Base-by-base conservation (phyloP, 2,113 vertebrate species). In the Stictonetta naevosa region DNA sequence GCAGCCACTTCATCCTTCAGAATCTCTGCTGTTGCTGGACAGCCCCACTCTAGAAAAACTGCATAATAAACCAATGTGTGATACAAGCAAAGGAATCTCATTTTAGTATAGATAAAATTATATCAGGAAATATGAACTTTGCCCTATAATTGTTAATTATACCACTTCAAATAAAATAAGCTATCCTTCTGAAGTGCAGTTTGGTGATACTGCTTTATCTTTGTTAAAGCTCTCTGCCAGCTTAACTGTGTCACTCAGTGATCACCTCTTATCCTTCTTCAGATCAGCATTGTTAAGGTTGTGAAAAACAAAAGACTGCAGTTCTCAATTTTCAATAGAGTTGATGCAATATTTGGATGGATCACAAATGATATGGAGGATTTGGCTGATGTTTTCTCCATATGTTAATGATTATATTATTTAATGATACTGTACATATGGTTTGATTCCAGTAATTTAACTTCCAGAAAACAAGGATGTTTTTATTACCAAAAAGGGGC, bases 401-500 rank as follows among this genome's bases (percentile, higher is more conserved):
- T 18, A n/a, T 31, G 10, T 36, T 88, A 87, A 84, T 84, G 17
- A 1, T 6, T 81, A 33, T 64, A 36, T 55, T 31, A 34, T 78
- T 58, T 82, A 75, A 33, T 60, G 22, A 10, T 58, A 19, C 13
- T 46, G 6, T 29, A 33, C 50, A 55, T 72, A 36, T 5, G 23
- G 10, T 71, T 92, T 82, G 8, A 75, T 75, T 13, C 1, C 28
- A 67, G 5, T 63, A 87, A 84, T 34, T 36, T 46, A 67, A 28
- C 6, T n/a, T 29, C 10, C 3, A 75, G 42, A 63, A 73, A 40
- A 64, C 15, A 46, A 22, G 13, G 8, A 40, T 28, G 22, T 38
- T 75, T 56, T 5, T 42, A 28, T 63, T 46, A 59, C 19, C 19
- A 66, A 48, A 71, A 44, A 13, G 0, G 0, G 13, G 11, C 38